Evolutionary conservation across 2,113 vertebrate genomes (phyloP), one percentile per base, ranked within the genome.

Genomic region (Etia nguti): DNA sequence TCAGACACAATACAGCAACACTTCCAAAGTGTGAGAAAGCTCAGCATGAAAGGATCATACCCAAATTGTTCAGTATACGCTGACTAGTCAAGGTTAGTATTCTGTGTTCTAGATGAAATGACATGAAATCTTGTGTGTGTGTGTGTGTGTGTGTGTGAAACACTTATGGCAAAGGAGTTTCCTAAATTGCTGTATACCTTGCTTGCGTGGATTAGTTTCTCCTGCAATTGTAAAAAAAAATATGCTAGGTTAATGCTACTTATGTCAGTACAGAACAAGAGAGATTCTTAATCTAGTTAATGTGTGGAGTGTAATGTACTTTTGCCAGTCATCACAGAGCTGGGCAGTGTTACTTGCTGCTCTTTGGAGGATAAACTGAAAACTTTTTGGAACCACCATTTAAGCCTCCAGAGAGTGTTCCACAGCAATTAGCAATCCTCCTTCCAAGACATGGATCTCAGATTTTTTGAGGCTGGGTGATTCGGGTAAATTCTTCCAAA

Each of bases 321-420:
- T 86, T 81, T 31, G 5, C 48, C 46, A 36, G 73, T 90, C 86
- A 87, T 82, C 56, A 24, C 11, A 46, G 26, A 50, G 31, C 26
- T 50, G 16, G 22, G 3, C 54, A 20, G 82, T 48, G 80, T 80
- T 86, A 22, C 46, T 80, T 65, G 52, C 83, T 81, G 59, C 22
- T 88, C 77, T 89, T 24, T 84, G 80, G 68, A 84, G 43, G 8
- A 55, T 62, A 82, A 52, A 83, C 34, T 20, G 26, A 36, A 83
- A 87, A 83, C 59, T 41, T 85, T 75, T 77, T 80, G 80, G 20
- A 88, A 82, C 43, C n/a, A 31, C 70, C 34, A 85, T 84, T 89
- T 46, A 87, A 84, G n/a, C 13, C 50, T 80, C 73, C 20, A 77
- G 24, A 85, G 22, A 20, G 10, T 10, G 7, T 73, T 81, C 29